Evolutionary conservation across 2,888 invertebrate species (phyloP).

Genomic region (Dynastes maya): DNA sequence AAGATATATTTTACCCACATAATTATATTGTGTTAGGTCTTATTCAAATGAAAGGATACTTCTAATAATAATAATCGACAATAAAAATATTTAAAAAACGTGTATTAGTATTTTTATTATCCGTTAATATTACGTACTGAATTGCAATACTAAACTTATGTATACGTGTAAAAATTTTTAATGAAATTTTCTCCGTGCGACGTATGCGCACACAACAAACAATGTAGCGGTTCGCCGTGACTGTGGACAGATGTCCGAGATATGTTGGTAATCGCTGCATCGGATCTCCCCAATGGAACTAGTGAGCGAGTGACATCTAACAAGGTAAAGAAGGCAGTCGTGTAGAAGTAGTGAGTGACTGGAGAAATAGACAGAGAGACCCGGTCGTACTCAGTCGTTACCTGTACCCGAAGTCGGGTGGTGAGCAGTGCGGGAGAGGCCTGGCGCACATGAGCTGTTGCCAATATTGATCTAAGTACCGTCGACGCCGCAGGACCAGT

Average conservation of each 20-base stretch:
- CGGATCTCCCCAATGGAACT: conserved; percentile 11
- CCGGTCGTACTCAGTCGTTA: conserved; percentile 48
- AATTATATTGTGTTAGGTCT: too few relatives aligned
- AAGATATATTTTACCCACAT: too few relatives aligned
- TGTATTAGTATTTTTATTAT: too few relatives aligned
- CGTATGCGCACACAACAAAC: background rate
- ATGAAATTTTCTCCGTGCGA: background rate
- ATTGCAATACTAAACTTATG: background rate
- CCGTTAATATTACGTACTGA: too few relatives aligned
- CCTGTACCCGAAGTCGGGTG: conserved; percentile 51
- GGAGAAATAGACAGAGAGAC: conserved; percentile 43
- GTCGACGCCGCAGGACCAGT: conserved; percentile 65
- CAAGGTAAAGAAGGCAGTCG: conserved; percentile 37
- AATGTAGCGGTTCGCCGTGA: conserved; percentile 9
- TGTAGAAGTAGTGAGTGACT: conserved; percentile 33
- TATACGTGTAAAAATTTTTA: background rate
- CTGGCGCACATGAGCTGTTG: conserved; percentile 61
- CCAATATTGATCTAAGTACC: conserved; percentile 68
- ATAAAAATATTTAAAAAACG: too few relatives aligned
- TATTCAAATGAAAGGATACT: too few relatives aligned
- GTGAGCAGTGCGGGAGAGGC: conserved; percentile 56
- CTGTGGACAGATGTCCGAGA: conserved; percentile 12
- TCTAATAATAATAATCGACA: too few relatives aligned
- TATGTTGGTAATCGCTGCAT: conserved; percentile 27
- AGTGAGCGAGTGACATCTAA: conserved; percentile 38